phyloP scores from a whole-genome alignment of 1,140 invertebrate species.

The Gonioctena quinquepunctata region DNA sequence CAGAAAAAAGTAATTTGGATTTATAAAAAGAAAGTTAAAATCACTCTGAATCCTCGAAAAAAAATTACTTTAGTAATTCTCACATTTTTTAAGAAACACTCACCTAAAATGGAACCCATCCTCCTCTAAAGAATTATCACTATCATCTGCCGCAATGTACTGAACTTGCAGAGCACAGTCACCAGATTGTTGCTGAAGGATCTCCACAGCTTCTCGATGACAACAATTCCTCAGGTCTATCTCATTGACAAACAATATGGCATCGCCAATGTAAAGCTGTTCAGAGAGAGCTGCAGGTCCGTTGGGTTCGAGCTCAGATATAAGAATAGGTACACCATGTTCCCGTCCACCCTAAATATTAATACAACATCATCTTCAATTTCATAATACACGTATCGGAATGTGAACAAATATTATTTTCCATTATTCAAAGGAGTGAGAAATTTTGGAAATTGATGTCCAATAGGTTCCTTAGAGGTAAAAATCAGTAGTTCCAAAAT shows the following conservation, averaged over 20 bases:
- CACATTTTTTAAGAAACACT: too few relatives aligned
- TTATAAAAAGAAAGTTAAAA: too few relatives aligned
- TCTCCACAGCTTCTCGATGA: conserved; percentile 74
- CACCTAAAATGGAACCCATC: conserved; percentile 59
- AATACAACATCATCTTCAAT: too few relatives aligned
- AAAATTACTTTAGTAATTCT: too few relatives aligned
- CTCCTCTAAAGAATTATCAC: conserved; percentile 59
- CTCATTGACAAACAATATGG: conserved; percentile 79
- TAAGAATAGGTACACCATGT: conserved; percentile 84
- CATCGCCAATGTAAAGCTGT: conserved; percentile 79
- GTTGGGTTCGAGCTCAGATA: conserved; percentile 80
- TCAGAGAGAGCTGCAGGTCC: conserved; percentile 73
- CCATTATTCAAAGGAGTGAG: too few relatives aligned
- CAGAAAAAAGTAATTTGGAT: too few relatives aligned
- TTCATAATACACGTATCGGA: too few relatives aligned
- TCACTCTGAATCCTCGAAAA: too few relatives aligned
- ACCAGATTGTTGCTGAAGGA: conserved; percentile 70
- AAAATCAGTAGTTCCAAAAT: too few relatives aligned
- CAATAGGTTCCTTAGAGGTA: too few relatives aligned
- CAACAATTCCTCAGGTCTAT: conserved; percentile 72
- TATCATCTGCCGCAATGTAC: conserved; percentile 73
- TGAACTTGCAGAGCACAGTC: conserved; percentile 73
- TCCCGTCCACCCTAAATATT: conserved; percentile 74
- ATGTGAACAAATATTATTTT: too few relatives aligned
- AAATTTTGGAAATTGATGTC: too few relatives aligned